Evolutionary conservation across 2,888 invertebrate genomes (phyloP), one percentile per base, ranked within the genome.

Genomic region (Ormyrus nitidulus): DNA sequence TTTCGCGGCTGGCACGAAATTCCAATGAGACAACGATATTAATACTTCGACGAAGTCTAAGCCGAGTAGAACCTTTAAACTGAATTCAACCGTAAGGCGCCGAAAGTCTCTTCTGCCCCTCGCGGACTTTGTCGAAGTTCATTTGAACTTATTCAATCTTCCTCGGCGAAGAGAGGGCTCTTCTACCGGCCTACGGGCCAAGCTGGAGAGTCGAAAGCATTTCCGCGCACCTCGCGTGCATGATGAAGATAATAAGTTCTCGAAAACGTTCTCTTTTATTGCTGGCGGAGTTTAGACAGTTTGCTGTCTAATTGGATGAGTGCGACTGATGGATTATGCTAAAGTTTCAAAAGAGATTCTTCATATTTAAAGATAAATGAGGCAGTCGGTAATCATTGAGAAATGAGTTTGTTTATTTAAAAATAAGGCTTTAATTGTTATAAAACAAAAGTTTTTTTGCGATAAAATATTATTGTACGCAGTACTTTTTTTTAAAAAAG

Each of bases 111-210:
- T 46, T 59, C 34, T 19, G 6, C 7, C 59, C 34, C 59, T 6
- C 59, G 13, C 13, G 13, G 5, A 65, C 66, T 54, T 65, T 59
- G 54, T 58, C 59, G 48, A 65, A 46, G 79, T 76, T 80, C 62
- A 72, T 71, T 69, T 64, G 76, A 77, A 81, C 69, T 81, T 79
- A 81, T 79, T 78, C 78, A 81, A 81, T 80, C 78, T 77, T 64
- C 70, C 66, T 51, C 51, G 19, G 13, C 4, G 34, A 13, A 34
- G 49, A 11, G 49, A 54, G 48, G 4, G 4, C 34, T 34, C 13
- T 48, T 48, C 44, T 64, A 13, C 65, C 46, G 10, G 34, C 11
- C 51, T 64, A 7, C 10, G 0, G 64, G 68, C 11, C 54, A 53
- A 46, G 11, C 13, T 7, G n/a, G 51, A 34, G 49, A 53, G 8